Base-by-base conservation (phyloP, 1,140 invertebrate genomes). In the Mizuhopecten yessoensis region DNA sequence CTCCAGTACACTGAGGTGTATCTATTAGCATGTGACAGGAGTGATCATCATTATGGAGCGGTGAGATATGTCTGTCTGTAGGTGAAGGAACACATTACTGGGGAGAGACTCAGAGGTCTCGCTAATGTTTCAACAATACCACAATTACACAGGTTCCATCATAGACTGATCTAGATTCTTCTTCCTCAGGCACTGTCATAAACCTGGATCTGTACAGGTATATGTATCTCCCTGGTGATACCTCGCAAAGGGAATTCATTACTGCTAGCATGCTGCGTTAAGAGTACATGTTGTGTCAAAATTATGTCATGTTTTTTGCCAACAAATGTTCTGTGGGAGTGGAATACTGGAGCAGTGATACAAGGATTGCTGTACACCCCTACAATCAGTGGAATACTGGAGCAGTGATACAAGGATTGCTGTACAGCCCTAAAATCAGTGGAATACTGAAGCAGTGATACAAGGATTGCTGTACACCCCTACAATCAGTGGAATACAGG, bases 211-310 rank as follows among this genome's bases (percentile, higher is more conserved):
- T 75, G n/a, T 75, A 75, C 57, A 75, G 57, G 57, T 75, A 75
- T 75, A 75, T 20, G 17, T 29, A 75, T 49, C 45, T 49, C 11
- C 57, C 57, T 75, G 57, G 23, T 23, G 57, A 17, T 75, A 75
- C 29, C 11, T 0, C 29, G 11, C 57, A 75, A 1, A 75, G n/a
- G 57, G 57, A 75, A 75, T 29, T 75, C 57, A 75, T 75, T 75
- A 75, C 23, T 17, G 17, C 23, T 9, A 75, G 17, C 57, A 75
- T 75, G 11, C 57, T 75, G 57, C 29, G 57, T 75, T 75, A 75
- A 75, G 57, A 75, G 57, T 75, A 75, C 57, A 75, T 75, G n/a
- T n/a, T n/a, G 57, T 75, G 57, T 75, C 57, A 75, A 75, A 45
- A 75, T 75, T n/a, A 1, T 75, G 57, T 75, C n/a, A 13, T 75